These are phyloP conservation scores for Nansenia antarctica DNA, from an alignment of 2,113 vertebrate genomes.

Conservation along the genomic window DNA sequence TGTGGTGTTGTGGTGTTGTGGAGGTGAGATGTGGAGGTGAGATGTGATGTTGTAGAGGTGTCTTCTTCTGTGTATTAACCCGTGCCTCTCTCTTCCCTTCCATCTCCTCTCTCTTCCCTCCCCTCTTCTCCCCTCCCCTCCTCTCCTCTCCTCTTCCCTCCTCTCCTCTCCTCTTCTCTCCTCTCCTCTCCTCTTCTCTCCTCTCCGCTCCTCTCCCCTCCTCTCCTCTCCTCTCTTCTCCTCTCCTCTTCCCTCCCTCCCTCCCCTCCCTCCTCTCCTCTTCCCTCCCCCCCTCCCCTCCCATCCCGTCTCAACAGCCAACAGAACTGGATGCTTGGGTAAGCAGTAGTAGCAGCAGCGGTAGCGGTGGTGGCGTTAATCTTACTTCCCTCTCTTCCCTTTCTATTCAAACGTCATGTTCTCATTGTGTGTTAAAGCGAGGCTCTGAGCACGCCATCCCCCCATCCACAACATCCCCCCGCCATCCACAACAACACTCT, in stretches of 20 bases:
- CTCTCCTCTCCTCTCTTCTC: too few species aligned
- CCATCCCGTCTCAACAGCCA: slow-evolving; percentile 73
- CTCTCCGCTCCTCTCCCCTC: background rate
- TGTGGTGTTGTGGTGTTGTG: too few species aligned
- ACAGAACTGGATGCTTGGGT: slow-evolving; percentile 83
- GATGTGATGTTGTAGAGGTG: too few species aligned
- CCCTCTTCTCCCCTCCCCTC: background rate
- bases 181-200: background rate
- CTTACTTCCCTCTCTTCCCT: slow-evolving; percentile 68
- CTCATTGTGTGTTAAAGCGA: slow-evolving; percentile 79
- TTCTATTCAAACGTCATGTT: slow-evolving; percentile 85
- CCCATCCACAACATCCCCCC: background rate
- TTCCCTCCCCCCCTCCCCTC: slow-evolving; percentile 39
- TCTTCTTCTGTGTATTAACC: too few species aligned
- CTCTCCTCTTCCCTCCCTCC: slow-evolving; percentile 34
- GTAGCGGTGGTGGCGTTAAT: slow-evolving; percentile 44
- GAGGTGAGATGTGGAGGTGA: too few species aligned
- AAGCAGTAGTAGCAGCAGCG: slow-evolving; percentile 65
- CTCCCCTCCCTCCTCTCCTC: slow-evolving; percentile 25
- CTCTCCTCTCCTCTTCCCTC: too few species aligned
- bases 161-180: background rate
- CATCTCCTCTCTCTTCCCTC: background rate
- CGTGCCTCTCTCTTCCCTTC: too few species aligned
- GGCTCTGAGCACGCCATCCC: slow-evolving; percentile 57
- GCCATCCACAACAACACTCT: slow-evolving; percentile 82